phyloP scores from a whole-genome alignment of 2,888 invertebrate genomes.

The Dicyrtomina minuta region DNA sequence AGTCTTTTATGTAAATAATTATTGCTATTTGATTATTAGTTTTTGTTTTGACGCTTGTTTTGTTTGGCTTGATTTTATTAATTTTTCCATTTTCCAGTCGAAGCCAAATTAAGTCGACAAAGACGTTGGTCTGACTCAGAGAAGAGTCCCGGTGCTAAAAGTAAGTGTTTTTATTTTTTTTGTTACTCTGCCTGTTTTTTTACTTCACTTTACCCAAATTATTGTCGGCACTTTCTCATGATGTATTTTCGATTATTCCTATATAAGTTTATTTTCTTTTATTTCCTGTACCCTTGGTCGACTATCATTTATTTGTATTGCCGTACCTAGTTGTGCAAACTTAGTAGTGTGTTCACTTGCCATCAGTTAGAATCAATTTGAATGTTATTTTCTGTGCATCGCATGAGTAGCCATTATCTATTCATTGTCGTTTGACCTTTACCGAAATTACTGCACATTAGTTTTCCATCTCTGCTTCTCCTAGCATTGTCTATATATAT shows the following conservation, averaged over 20 bases:
- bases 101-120: constrained; percentile 50
- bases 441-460: too few relatives aligned
- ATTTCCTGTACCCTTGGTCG: not conserved
- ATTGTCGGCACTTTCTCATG: not conserved
- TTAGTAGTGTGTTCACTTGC: too few relatives aligned
- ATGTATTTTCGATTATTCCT: not conserved
- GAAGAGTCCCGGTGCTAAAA: constrained; percentile 51
- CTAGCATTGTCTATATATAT: not conserved
- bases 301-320: not conserved
- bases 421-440: too few relatives aligned
- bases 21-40: not conserved
- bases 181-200: constrained; percentile 6
- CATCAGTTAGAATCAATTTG: too few relatives aligned
- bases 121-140: constrained; percentile 54
- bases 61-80: constrained; percentile 32
- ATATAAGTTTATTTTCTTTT: not conserved
- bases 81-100: constrained; percentile 44
- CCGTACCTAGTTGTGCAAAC: not conserved
- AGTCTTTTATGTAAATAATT: not conserved
- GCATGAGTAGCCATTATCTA: too few relatives aligned
- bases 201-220: not conserved
- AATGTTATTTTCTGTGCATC: too few relatives aligned
- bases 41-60: constrained; percentile 32
- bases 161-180: constrained; percentile 40
- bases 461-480: too few relatives aligned